phyloP scores from a whole-genome alignment of 2,113 vertebrate genomes.

The Chaetops frenatus region DNA sequence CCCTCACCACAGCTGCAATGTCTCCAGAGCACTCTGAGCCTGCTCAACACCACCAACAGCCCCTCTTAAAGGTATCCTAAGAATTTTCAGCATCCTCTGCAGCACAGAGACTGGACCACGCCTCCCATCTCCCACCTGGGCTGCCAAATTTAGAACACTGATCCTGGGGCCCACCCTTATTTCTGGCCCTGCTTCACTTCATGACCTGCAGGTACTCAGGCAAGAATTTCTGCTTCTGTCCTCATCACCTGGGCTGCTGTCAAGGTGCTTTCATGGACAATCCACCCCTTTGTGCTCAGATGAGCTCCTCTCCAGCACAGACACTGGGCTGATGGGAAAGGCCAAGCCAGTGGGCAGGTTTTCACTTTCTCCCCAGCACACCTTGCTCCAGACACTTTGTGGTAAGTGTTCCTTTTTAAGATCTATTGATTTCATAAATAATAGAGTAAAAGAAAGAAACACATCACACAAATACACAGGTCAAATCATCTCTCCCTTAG shows the following conservation, averaged over 20 bases:
- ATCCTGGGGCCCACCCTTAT: neutral
- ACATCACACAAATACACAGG: neutral
- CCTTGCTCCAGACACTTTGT: neutral
- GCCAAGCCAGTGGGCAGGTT: fast-evolving
- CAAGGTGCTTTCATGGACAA: neutral
- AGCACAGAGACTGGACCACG: fast-evolving
- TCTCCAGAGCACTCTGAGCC: neutral
- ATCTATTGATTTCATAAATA: constrained; percentile 39
- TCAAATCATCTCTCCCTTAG: neutral
- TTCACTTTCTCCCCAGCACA: neutral
- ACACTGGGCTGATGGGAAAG: neutral
- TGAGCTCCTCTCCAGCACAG: neutral
- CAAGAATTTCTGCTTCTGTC: neutral
- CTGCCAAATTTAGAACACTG: neutral
- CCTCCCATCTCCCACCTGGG: neutral
- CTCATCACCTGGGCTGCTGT: neutral
- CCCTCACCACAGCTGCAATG: neutral
- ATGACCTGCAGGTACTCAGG: neutral
- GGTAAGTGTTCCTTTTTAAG: neutral
- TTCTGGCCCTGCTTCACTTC: neutral
- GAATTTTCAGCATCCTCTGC: neutral
- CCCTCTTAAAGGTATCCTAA: neutral
- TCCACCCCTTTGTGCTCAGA: neutral
- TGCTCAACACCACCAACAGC: neutral
- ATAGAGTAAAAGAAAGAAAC: constrained; percentile 16